Base-by-base conservation (phyloP, 2,888 invertebrate genomes). In the Resseliella maxima region DNA sequence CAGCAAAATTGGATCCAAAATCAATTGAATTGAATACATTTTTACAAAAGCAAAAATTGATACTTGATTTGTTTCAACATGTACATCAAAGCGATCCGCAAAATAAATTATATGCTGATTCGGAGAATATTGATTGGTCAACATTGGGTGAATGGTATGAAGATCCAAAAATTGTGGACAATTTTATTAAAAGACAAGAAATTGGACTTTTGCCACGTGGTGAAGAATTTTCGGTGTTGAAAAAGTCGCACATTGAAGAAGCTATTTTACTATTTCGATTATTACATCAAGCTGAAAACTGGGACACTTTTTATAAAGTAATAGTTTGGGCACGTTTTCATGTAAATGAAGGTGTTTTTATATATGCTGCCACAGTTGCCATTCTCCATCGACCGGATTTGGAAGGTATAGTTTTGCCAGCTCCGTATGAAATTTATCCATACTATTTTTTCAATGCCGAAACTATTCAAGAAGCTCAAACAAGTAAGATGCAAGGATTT, bases 381-480 rank as follows among this genome's bases (percentile, higher is more conserved):
- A 92, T 95, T 85, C 92, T 94, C 90, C 95, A 95, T 90, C 93
- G 95, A 85, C 89, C 90, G 8, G 95, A 95, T 89, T 93, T 94
- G 90, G 92, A 92, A 87, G 94, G 94, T 85, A 91, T 96, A 88
- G 92, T 93, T 85, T 90, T 96, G 35, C 96, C 96, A 36, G 93
- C 95, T 38, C 93, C 94, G 72, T 96, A 96, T 89, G 96, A 96
- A 91, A 93, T 96, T 90, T 93, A 94, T 91, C 96, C 96, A 1
- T 93, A 95, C 90, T 93, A 94, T 91, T 96, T 95, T 92, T 94
- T 95, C 89, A 94, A 94, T 91, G 92, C 93, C 88, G 93, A 95
- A 89, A 92, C 95, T 88, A 94, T 96, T 88, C 93, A 94, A 89
- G 93, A 94, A 89, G 95, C 94, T 0, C 92, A 94, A 88, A 92